Base-by-base conservation (phyloP, 1,140 invertebrate genomes). In the Copidosoma floridanum region DNA sequence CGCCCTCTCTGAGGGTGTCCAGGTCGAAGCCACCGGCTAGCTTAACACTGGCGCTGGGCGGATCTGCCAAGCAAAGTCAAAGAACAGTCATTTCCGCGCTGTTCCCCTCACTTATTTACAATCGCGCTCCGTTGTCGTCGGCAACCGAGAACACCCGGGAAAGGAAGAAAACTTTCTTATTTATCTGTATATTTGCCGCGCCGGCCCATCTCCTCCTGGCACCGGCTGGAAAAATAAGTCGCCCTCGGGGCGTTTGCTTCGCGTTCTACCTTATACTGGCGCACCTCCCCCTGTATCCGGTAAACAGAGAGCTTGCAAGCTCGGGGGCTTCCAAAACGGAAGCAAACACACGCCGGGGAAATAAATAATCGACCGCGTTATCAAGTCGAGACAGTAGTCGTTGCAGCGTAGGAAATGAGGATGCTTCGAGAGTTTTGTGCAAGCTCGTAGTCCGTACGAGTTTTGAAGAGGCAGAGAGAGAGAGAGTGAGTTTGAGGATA, bases 1-100 rank as follows among this genome's bases (percentile, higher is more conserved):
- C 80, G n/a, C 84, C 85, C 67, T 87, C 85, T 52, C 78, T 74
- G 54, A 77, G 66, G n/a, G 69, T 80, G 51, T 78, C 72, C 51
- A 79, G 58, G 20, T 73, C 57, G 44, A 80, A 77, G 26, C 74
- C 79, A 6, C 65, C 68, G 10, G 75, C 81, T 16, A 80, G 67
- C 24, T 74, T 71, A 24, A 74, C 70, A 16, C 65, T 61, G 5
- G 77, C 72, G 10, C 70, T 69, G 2, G 81, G 80, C 20, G 73
- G 59, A 68, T 81, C 81, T 82, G 65, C 41, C 67, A n/a, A 70
- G 16, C 8, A 27, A 10, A 47, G 8, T 29, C 24, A 57, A 47
- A 21, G 6, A 47, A 47, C n/a, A n/a, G n/a, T n/a, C n/a, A n/a
- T n/a, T n/a, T n/a, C n/a, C n/a, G 2, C 27, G 47, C 6, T 12